phyloP scores from a whole-genome alignment of 1,140 invertebrate genomes.

The Paramacrobiotus metropolitanus region DNA sequence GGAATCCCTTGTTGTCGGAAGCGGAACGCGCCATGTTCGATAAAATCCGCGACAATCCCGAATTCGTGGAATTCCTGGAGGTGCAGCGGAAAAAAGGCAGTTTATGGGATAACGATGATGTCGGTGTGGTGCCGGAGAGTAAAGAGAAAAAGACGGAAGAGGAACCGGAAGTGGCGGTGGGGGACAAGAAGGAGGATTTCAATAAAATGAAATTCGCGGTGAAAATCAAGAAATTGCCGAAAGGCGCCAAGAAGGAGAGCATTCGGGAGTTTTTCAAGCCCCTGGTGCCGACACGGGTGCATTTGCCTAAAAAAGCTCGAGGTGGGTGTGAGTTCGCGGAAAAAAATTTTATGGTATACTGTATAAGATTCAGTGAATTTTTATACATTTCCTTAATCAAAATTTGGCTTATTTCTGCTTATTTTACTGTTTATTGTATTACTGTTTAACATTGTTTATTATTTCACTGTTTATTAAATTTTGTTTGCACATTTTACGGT shows the following conservation, averaged over 20 bases:
- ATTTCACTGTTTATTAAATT: too few species aligned
- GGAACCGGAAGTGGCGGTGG: slow-evolving; percentile 15
- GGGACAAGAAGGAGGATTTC: slow-evolving; percentile 14
- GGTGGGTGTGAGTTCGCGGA: too few species aligned
- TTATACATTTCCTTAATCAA: too few species aligned
- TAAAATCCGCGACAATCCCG: slow-evolving; percentile 46
- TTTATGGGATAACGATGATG: slow-evolving; percentile 42
- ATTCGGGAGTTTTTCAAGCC: slow-evolving; percentile 62
- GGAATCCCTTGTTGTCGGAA: slow-evolving; percentile 16
- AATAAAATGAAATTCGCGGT: slow-evolving; percentile 22
- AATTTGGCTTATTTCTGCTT: too few species aligned
- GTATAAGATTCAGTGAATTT: too few species aligned
- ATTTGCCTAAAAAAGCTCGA: slow-evolving; percentile 45
- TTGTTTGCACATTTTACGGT: too few species aligned
- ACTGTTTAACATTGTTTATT: too few species aligned
- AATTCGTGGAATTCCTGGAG: slow-evolving; percentile 66
- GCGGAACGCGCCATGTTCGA: slow-evolving; percentile 33
- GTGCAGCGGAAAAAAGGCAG: slow-evolving; percentile 35
- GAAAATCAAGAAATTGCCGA: slow-evolving; percentile 37
- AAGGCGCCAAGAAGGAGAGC: slow-evolving; percentile 44
- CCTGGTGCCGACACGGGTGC: slow-evolving; percentile 45
- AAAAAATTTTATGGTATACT: too few species aligned
- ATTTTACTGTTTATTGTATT: too few species aligned
- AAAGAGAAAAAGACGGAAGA: slow-evolving; percentile 14
- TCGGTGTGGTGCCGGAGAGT: slow-evolving; percentile 12